These are phyloP conservation scores for Zaprionus kolodkinae DNA, from an alignment of 1,140 invertebrate species.

Conservation along the genomic window DNA sequence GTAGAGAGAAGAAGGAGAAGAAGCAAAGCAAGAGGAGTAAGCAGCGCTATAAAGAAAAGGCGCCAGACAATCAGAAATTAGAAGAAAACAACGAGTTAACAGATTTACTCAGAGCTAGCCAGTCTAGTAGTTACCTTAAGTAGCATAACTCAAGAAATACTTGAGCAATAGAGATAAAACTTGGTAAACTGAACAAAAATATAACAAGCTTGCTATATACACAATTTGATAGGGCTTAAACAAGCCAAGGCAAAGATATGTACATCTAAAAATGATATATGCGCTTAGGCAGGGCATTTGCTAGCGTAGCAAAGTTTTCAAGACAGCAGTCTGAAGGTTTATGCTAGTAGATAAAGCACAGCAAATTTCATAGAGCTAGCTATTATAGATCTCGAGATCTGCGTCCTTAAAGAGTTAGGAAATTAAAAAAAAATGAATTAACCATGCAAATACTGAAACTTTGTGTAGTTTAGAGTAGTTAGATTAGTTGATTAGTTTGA, in stretches of 20 bases:
- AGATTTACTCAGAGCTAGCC: background rate
- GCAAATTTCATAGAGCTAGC: background rate
- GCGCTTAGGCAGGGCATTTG: background rate
- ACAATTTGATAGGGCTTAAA: no score
- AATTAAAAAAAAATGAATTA: background rate
- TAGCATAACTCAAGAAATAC: no score
- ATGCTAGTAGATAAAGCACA: background rate
- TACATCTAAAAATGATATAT: background rate
- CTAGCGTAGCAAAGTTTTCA: background rate
- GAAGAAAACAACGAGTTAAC: background rate
- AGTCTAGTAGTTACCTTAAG: background rate
- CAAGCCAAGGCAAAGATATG: no score
- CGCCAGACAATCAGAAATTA: constrained; percentile 9
- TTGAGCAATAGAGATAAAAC: no score
- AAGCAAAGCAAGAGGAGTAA: background rate
- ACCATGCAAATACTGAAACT: no score
- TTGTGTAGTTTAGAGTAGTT: background rate
- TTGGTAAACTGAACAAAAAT: no score
- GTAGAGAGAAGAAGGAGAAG: background rate
- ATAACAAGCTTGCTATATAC: no score
- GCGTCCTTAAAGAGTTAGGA: background rate
- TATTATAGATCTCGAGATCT: background rate
- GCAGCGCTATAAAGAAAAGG: background rate
- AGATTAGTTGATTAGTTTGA: background rate
- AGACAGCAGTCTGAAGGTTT: background rate